phyloP scores from a whole-genome alignment of 2,888 invertebrate species.

The Campoplex capitator region DNA sequence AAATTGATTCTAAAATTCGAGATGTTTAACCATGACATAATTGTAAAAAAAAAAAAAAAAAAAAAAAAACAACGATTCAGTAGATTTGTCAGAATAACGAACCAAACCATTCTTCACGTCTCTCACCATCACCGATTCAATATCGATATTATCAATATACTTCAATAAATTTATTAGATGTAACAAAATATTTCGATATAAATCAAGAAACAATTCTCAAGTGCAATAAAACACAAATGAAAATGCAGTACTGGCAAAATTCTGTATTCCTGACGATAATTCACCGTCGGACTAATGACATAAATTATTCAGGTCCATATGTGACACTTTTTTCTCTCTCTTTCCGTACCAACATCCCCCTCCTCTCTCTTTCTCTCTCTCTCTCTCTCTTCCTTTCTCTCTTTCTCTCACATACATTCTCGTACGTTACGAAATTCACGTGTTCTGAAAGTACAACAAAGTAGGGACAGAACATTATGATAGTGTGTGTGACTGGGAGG shows the following conservation, averaged over 20 bases:
- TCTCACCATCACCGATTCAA: not conserved
- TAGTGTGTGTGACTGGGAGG: not conserved
- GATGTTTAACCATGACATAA: not conserved
- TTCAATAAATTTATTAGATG: not conserved
- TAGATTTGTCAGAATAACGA: not conserved
- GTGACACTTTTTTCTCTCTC: conserved; percentile 33
- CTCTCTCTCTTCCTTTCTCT: not conserved
- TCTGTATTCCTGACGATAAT: conserved; percentile 17
- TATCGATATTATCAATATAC: not conserved
- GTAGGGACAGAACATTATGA: conserved; percentile 44
- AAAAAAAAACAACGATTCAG: too few species aligned
- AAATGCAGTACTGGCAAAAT: not conserved
- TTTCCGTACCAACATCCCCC: not conserved
- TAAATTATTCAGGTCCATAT: conserved; percentile 54
- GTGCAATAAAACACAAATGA: not conserved
- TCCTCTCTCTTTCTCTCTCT: not conserved
- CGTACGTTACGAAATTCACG: conserved; percentile 39
- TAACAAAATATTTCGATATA: not conserved
- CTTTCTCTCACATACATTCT: not conserved
- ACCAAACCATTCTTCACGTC: not conserved
- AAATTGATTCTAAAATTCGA: not conserved
- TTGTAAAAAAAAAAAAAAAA: not conserved
- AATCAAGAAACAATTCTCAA: not conserved
- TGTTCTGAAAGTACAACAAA: conserved; percentile 37
- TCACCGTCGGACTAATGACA: conserved; percentile 41